phyloP scores from a whole-genome alignment of 2,797 vertebrate species.

The Alosa sapidissima region DNA sequence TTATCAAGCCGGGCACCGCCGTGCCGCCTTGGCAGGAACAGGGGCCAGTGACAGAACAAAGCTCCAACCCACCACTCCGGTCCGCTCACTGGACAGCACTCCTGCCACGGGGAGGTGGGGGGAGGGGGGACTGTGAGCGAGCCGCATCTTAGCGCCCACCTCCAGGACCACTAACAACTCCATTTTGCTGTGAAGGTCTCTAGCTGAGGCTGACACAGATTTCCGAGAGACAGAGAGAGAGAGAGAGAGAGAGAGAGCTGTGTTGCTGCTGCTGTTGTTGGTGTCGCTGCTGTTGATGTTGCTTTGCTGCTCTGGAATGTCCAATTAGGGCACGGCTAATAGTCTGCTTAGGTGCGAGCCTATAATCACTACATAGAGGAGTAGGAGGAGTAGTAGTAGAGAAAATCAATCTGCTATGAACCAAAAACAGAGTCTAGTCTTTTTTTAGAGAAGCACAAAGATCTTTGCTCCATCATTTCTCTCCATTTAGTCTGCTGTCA shows the following conservation, averaged over 20 bases:
- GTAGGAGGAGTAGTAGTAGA: neutral
- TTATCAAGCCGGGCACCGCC: conserved; percentile 37
- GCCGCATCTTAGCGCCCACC: neutral
- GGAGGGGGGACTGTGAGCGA: neutral
- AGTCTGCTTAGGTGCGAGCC: neutral
- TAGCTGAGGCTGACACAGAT: neutral
- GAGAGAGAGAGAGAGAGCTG: neutral
- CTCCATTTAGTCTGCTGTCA: conserved; percentile 43
- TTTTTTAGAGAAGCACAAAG: conserved; percentile 30
- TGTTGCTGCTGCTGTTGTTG: neutral
- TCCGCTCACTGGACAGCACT: neutral
- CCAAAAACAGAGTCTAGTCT: conserved; percentile 24
- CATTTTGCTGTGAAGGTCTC: neutral
- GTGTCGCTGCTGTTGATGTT: neutral
- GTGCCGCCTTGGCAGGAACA: conserved; percentile 2
- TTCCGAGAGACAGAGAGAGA: neutral
- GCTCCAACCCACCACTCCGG: neutral
- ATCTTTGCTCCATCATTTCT: conserved; percentile 42
- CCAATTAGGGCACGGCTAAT: neutral
- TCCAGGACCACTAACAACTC: conserved; percentile 4
- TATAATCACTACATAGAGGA: neutral
- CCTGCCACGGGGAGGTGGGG: neutral
- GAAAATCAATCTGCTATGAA: conserved; percentile 6
- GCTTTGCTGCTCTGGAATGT: neutral
- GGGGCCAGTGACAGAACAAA: conserved; percentile 39